Conservation (phyloP, 2,113 vertebrate genomes). For the Pao palembangensis region DNA sequence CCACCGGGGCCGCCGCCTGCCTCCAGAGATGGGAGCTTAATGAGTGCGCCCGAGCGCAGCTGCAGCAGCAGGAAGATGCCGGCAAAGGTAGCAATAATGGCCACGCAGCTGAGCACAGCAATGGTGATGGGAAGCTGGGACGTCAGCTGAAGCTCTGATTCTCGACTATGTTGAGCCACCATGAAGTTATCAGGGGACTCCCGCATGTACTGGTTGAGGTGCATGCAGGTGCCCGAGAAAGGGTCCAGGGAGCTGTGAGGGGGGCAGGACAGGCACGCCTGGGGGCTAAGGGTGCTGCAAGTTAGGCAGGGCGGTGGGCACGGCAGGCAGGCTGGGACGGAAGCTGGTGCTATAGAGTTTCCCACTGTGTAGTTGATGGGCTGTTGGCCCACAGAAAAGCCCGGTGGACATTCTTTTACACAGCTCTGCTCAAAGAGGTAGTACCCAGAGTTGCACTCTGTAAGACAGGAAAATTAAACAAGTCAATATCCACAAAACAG, state of each 20-base stretch:
- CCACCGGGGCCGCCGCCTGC: conserved; percentile 62
- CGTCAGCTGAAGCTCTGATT: conserved; percentile 13
- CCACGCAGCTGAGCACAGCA: conserved; percentile 87
- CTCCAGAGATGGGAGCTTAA: conserved; percentile 82
- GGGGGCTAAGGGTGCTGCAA: conserved; percentile 77
- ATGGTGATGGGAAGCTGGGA: conserved; percentile 80
- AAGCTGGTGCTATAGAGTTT: conserved; percentile 75
- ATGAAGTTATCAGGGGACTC: conserved; percentile 77
- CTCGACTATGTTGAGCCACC: conserved; percentile 13
- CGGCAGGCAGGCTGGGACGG: conserved; percentile 81
- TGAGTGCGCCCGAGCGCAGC: conserved; percentile 80
- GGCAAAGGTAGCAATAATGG: conserved; percentile 84
- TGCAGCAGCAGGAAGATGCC: conserved; percentile 88
- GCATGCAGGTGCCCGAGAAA: conserved; percentile 78
- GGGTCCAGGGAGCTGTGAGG: conserved; percentile 84
- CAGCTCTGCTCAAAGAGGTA: conserved; percentile 88
- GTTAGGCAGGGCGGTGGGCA: conserved; percentile 86
- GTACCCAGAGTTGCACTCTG: conserved; percentile 89
- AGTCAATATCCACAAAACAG: conserved; percentile 1
- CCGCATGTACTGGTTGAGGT: conserved; percentile 86
- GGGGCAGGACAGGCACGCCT: conserved; percentile 87
- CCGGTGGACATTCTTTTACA: conserved; percentile 83
- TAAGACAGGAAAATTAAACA: conserved; percentile 11
- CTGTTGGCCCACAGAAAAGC: conserved; percentile 74
- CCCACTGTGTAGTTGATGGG: conserved; percentile 74